Base-by-base conservation (phyloP, 2,113 vertebrate species). In the Leptocoma aspasia region DNA sequence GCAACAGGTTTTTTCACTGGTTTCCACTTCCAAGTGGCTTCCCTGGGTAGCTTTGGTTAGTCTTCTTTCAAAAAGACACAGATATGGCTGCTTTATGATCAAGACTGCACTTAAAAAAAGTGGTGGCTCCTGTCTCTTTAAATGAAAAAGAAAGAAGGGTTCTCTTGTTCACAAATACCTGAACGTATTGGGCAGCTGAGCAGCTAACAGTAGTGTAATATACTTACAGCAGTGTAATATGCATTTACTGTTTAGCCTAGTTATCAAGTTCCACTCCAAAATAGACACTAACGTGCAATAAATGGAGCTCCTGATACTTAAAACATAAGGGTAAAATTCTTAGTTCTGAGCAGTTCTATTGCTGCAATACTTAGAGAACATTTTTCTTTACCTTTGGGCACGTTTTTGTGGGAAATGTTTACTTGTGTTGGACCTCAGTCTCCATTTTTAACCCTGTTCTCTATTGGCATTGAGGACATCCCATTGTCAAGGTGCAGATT, bases 371-470 rank as follows among this genome's bases (percentile, higher is more conserved):
- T 19, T n/a, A 3, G n/a, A 72, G 18, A 54, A 19, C 0, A 4
- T 17, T 82, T 75, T 71, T 56, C 9, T 82, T 82, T 66, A 28
- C 10, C 15, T 66, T 73, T 0, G 3, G 53, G 20, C 5, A n/a
- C 4, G 2, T 13, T 85, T 89, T 60, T 39, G 20, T 45, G 11
- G 15, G 22, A 89, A 64, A 27, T 20, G 1, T 37, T 83, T 73
- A 10, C 6, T 84, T 68, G 1, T 47, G 7, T 49, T 92, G 17
- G 24, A 57, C 68, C 54, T 65, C 3, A 0, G 10, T 30, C 16
- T 69, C 5, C 8, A 10, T 59, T 54, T 20, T 35, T 15, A 54
- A 27, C 11, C 14, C 23, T 0, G 0, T 9, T 45, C 22, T 73
- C 45, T n/a, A 3, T 44, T 5, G 10, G 5, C 31, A 37, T 52